phyloP scores from a whole-genome alignment of 2,113 vertebrate genomes.

The Tringa solitaria region DNA sequence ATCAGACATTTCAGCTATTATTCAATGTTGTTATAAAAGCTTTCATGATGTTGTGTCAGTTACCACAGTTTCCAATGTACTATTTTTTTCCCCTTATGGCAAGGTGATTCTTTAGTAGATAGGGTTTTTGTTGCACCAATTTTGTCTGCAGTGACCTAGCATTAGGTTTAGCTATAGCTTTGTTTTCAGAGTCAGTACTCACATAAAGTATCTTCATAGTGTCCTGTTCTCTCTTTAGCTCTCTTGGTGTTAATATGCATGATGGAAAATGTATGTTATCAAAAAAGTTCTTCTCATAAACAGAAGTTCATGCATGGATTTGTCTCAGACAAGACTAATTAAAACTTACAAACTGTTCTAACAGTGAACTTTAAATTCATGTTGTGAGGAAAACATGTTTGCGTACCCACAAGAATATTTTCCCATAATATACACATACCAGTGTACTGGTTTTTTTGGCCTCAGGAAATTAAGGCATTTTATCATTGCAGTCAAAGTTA shows the following conservation, averaged over 20 bases:
- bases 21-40: neutral
- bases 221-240: neutral
- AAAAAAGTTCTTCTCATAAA: neutral
- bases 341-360: slow-evolving; percentile 26
- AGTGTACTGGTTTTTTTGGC: neutral
- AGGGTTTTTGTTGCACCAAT: neutral
- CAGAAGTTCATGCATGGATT: neutral
- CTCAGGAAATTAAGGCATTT: neutral
- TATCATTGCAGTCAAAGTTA: neutral
- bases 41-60: neutral
- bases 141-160: neutral
- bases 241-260: neutral
- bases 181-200: neutral
- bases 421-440: neutral
- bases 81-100: neutral
- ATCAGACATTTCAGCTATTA: neutral
- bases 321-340: slow-evolving; percentile 19
- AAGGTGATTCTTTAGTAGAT: neutral
- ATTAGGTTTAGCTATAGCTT: neutral
- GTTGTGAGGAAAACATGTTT: neutral
- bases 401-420: neutral
- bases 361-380: neutral
- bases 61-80: rapidly evolving
- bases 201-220: neutral
- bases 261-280: neutral